Base-by-base conservation (phyloP, 2,797 vertebrate genomes). In the Lithobates pipiens region DNA sequence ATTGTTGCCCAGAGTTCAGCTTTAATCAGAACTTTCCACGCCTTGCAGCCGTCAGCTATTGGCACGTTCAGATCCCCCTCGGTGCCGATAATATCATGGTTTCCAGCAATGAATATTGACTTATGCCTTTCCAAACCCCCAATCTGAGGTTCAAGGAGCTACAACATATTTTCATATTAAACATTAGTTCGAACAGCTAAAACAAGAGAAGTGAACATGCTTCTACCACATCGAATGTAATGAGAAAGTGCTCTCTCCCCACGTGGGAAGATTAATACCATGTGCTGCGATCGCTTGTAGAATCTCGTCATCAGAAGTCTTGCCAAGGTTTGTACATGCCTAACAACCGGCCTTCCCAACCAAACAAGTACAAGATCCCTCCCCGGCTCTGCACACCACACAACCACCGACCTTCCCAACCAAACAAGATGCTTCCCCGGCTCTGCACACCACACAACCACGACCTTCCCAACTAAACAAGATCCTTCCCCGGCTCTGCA, bases 221-320 rank as follows among this genome's bases (percentile, higher is more conserved):
- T 61, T 77, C 27, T 32, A 77, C 65, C 75, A 77, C 27, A 84
- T 42, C 77, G 46, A 77, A 23, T 76, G 42, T 36, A 83, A 76
- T 76, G 34, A 36, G 70, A 27, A 77, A 13, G 25, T 69, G 67
- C 57, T 77, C 67, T 2, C 50, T 44, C n/a, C 73, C 61, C 77
- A 54, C 50, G 15, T 71, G 50, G 25, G 73, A 46, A 50, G 57
- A 79, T 6, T 21, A 85, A 85, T 32, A 44, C 68, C 83, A 79
- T 78, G 70, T 85, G 83, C 54, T 73, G 69, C 68, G n/a, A 29
- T 18, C 69, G 70, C 71, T 77, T 71, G 76, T 63, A 78, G 70
- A 78, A 85, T 54, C 68, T 46, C 25, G 67, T 85, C 70, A 85
- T 78, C 25, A 78, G 82, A 84, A 84, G 76, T 71, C 13, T 32